phyloP scores from a whole-genome alignment of 2,797 vertebrate genomes.

The Phoxinus dragarum region DNA sequence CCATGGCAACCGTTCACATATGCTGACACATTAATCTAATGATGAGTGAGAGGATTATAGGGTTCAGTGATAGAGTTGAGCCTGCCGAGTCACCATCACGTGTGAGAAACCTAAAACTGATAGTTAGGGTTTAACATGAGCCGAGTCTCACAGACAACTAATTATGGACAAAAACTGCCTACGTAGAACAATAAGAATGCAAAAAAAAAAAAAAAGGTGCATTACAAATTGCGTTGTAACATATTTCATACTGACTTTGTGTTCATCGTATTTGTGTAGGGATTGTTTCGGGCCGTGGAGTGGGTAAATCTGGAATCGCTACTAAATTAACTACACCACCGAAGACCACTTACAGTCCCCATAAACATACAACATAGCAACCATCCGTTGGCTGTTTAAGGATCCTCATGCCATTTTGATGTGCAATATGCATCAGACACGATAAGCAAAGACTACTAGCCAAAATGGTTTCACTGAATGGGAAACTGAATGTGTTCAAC shows the following conservation, averaged over 20 bases:
- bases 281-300: background rate
- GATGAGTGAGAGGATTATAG: slow-evolving; percentile 50
- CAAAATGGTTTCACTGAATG: background rate
- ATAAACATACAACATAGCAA: background rate
- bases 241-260: no score
- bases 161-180: background rate
- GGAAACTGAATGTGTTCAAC: no score
- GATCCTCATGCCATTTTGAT: background rate
- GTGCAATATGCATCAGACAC: background rate
- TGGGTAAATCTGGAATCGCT: background rate
- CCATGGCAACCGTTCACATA: slow-evolving; percentile 68
- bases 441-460: background rate
- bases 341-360: background rate
- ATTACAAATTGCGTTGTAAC: no score
- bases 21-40: slow-evolving; percentile 32
- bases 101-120: background rate
- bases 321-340: background rate
- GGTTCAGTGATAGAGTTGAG: slow-evolving; percentile 14
- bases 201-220: no score
- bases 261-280: background rate
- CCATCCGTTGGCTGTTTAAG: background rate
- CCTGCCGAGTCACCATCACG: slow-evolving; percentile 2
- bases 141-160: background rate
- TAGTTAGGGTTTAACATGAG: background rate
- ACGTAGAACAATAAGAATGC: background rate